Base-by-base conservation (phyloP, 1,140 invertebrate genomes). In the Ceratina japonica region DNA sequence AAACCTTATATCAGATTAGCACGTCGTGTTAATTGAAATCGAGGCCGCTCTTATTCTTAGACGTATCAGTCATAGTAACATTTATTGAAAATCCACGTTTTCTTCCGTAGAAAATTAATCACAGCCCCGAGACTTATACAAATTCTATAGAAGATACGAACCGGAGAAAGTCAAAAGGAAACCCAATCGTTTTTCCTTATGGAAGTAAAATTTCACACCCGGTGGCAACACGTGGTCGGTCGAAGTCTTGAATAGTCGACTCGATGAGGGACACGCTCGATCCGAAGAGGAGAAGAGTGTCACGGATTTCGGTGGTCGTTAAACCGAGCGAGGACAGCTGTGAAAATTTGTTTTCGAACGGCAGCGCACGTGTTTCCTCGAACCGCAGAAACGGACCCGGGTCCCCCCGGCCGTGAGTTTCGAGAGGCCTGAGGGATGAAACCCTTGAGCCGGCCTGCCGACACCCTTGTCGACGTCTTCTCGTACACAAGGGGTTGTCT, bases 291-390 rank as follows among this genome's bases (percentile, higher is more conserved):
- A n/a, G 22, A 52, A 10, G n/a, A 52, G 49, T 3, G 51, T 16
- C 49, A 79, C 70, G 16, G 58, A 72, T 61, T 73, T 70, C 18
- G 27, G 31, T 31, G 22, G 54, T 56, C 76, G 78, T 86, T 85
- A 86, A 86, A 86, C 73, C 62, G 71, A 78, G 74, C 81, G 59
- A 31, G 37, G 65, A 75, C 85, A 86, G 85, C 85, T 86, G 85
- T 86, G 85, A 86, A 85, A 86, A 86, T 86, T 86, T 74, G 64
- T 73, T 79, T 84, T 80, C 3, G 10, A 16, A 24, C 0, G 16
- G 20, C 20, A 44, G 15, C 31, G n/a, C 22, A 7, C 27, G 20
- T 76, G 18, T 69, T 77, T 58, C 62, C 68, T 12, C 44, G 13
- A 65, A 22, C 56, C 18, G 56, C 24, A 54, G 44, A 65, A 82